Evolutionary conservation across 2,797 vertebrate species (phyloP).

Genomic region (Arrhamphus sclerolepis): DNA sequence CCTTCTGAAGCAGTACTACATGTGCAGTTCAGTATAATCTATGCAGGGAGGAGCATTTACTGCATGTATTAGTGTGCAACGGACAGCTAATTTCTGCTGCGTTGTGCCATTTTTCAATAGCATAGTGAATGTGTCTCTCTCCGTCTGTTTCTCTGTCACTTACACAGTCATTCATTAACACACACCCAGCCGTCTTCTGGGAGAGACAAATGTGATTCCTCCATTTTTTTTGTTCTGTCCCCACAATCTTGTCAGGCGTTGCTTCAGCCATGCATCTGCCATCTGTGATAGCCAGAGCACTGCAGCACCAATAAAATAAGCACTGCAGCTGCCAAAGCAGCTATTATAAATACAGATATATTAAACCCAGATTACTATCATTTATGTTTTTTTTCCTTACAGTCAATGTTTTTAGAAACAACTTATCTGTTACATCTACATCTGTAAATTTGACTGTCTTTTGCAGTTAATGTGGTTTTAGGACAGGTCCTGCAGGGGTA

Average conservation of each 20-base stretch:
- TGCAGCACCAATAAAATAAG: constrained; percentile 37
- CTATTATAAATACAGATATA: constrained; percentile 13
- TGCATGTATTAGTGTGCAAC: constrained; percentile 67
- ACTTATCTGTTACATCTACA: no score
- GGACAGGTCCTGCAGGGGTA: no score
- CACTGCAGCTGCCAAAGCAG: constrained; percentile 31
- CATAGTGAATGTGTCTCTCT: constrained; percentile 10
- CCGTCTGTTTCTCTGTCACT: background rate
- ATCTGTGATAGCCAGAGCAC: constrained; percentile 24
- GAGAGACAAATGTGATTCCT: constrained; percentile 34
- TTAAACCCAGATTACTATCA: constrained; percentile 2
- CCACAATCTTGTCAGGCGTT: constrained; percentile 15
- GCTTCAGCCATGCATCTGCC: constrained; percentile 36
- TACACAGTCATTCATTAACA: background rate
- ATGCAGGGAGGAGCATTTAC: constrained; percentile 40
- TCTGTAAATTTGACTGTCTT: no score
- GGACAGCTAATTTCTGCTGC: constrained; percentile 64
- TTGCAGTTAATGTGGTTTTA: no score
- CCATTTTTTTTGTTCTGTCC: constrained; percentile 17
- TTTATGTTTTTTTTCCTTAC: background rate
- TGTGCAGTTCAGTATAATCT: constrained; percentile 26
- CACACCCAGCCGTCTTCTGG: constrained; percentile 17
- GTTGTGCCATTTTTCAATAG: constrained; percentile 48
- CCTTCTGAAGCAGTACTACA: constrained; percentile 5
- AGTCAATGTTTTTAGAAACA: background rate